A percentile compares a stretch with the other conserved stretches of the same genome.
Evolutionary conservation across 30 jellyfish, hydroid and myxozoan genomes (phyloP).

Genomic region (Turritopsis rubra): DNA sequence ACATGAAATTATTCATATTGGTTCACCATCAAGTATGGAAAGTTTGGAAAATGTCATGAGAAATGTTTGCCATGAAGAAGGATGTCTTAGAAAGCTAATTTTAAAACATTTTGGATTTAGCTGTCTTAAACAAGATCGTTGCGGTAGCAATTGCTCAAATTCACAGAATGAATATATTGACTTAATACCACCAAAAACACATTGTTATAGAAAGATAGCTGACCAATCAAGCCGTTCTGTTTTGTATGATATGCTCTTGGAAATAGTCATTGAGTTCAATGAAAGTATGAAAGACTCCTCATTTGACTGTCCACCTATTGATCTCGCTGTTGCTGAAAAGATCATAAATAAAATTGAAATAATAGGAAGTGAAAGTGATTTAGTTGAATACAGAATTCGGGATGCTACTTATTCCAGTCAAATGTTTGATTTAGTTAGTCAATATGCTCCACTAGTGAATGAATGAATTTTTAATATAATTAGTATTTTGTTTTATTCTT

Average conservation of each 20-base stretch:
- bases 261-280: neutral
- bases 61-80: neutral
- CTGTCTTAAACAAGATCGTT: neutral
- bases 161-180: neutral
- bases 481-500: neutral
- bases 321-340: neutral
- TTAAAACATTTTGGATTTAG: neutral
- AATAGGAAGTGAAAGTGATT: neutral
- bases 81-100: neutral
- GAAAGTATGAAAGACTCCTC: neutral
- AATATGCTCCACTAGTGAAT: slow-evolving; percentile 13
- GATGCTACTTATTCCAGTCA: neutral
- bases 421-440: neutral
- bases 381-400: slow-evolving; percentile 7
- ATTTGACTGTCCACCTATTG: neutral
- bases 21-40: slow-evolving; percentile 26
- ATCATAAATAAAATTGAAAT: neutral
- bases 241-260: neutral
- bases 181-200: neutral
- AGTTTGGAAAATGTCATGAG: neutral
- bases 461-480: no score
- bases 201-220: neutral
- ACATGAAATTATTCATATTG: slow-evolving; percentile 8
- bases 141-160: neutral
- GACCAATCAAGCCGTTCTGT: neutral